These are phyloP conservation scores for Drosophila cardini DNA, from an alignment of 1,140 invertebrate genomes.

Conservation along the genomic window DNA sequence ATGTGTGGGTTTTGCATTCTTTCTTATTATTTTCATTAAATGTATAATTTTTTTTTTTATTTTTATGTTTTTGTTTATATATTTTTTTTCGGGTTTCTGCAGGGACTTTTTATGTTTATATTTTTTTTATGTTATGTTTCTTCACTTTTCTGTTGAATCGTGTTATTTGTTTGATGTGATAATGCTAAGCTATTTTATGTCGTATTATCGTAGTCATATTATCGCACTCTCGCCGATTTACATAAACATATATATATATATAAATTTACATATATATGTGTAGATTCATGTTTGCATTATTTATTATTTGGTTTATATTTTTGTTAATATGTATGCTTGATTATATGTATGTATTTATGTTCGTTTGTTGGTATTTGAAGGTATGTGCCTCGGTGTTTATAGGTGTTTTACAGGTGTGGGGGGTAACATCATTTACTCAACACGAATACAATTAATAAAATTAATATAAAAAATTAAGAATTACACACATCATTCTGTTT, in stretches of 20 bases:
- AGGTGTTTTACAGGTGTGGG: too few relatives aligned
- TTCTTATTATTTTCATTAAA: constrained; percentile 33
- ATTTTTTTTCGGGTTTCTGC: not conserved
- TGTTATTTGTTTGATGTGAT: constrained; percentile 42
- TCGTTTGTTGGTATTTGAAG: too few relatives aligned
- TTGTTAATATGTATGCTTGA: constrained; percentile 65
- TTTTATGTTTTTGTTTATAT: constrained; percentile 12
- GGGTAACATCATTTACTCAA: constrained; percentile 46
- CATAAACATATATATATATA: too few relatives aligned
- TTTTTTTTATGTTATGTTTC: not conserved
- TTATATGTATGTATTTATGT: constrained; percentile 54
- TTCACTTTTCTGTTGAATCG: not conserved
- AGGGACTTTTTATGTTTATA: not conserved
- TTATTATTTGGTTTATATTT: constrained; percentile 50
- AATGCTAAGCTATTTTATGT: constrained; percentile 51
- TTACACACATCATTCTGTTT: constrained; percentile 5
- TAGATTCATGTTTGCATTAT: constrained; percentile 61
- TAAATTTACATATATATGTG: constrained; percentile 33
- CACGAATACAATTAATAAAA: constrained; percentile 20
- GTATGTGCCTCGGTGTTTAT: constrained; percentile 33
- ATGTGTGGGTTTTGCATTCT: constrained; percentile 52
- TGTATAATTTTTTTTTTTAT: constrained; percentile 51
- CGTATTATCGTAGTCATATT: constrained; percentile 50
- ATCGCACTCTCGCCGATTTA: constrained; percentile 39
- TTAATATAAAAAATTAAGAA: constrained; percentile 3